Evolutionary conservation across 1,140 invertebrate genomes (phyloP).

Genomic region (Latrodectus geometricus): DNA sequence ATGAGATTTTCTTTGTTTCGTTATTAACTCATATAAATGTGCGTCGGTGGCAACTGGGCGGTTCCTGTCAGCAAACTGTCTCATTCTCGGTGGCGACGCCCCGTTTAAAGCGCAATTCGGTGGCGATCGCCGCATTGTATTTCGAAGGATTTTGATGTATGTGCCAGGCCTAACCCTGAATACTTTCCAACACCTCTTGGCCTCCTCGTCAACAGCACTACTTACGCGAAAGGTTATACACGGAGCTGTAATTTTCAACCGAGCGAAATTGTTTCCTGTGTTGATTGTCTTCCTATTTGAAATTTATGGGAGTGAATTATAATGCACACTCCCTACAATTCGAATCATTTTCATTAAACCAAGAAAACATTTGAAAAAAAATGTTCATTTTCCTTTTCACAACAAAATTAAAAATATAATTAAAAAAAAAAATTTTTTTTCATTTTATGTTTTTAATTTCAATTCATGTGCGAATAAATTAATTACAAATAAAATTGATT

Average conservation of each 20-base stretch:
- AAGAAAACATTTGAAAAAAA: no score
- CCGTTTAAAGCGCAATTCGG: slow-evolving; percentile 56
- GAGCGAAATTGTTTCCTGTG: no score
- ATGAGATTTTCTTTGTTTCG: background rate
- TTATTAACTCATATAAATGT: slow-evolving; percentile 52
- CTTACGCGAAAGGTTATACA: background rate
- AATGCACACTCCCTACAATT: no score
- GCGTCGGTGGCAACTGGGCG: slow-evolving; percentile 52
- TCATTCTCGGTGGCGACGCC: slow-evolving; percentile 52
- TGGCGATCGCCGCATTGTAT: slow-evolving; percentile 40
- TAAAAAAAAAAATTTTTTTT: no score
- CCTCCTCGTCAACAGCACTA: background rate
- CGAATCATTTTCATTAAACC: no score
- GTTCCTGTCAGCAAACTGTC: slow-evolving; percentile 56
- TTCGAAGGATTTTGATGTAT: slow-evolving; percentile 54
- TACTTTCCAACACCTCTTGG: slow-evolving; percentile 1
- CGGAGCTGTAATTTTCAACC: background rate
- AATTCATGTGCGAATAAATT: no score
- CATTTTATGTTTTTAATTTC: no score
- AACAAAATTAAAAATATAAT: no score
- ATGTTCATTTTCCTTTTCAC: no score
- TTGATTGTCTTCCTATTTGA: no score
- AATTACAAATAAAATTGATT: no score
- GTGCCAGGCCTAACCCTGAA: slow-evolving; percentile 28
- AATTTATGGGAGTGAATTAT: no score